Percentiles rank a stretch among this genome's conserved stretches.
phyloP scores from a whole-genome alignment of 2,888 invertebrate genomes.

The Paralinhomoeus sp. region DNA sequence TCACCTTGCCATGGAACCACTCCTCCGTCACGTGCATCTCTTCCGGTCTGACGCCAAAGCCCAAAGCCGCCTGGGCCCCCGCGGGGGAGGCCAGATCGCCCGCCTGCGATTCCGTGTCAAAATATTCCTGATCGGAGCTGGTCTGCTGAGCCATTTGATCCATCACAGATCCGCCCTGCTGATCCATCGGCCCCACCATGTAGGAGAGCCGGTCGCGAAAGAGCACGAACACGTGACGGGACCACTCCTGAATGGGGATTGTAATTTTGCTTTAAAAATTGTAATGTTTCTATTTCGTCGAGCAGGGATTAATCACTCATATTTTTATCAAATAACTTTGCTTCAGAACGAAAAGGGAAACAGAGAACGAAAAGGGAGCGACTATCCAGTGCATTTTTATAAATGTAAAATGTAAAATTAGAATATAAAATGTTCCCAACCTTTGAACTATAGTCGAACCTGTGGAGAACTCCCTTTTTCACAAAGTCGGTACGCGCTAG shows the following conservation, averaged over 20 bases:
- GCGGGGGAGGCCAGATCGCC: too few relatives aligned
- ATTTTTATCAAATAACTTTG: too few relatives aligned
- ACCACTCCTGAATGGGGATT: conserved; percentile 12
- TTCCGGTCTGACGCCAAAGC: conserved; percentile 17
- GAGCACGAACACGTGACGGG: conserved; percentile 19
- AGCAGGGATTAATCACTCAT: too few relatives aligned
- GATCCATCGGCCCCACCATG: conserved; percentile 10
- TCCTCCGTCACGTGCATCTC: conserved; percentile 26
- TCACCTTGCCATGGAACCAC: conserved; percentile 24
- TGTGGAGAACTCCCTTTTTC: conserved; percentile 2
- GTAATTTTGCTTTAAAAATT: too few relatives aligned
- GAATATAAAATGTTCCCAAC: too few relatives aligned
- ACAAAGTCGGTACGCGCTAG: conserved; percentile 1
- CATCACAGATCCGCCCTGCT: background rate
- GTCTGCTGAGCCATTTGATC: too few relatives aligned
- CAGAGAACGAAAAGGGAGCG: background rate
- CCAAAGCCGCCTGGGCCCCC: too few relatives aligned
- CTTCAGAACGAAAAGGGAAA: too few relatives aligned
- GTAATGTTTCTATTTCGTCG: too few relatives aligned
- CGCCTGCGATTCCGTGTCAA: background rate
- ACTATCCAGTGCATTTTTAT: too few relatives aligned
- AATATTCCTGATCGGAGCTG: too few relatives aligned
- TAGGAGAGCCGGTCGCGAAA: conserved; percentile 21
- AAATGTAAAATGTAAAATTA: too few relatives aligned
- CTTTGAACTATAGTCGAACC: background rate